A percentile compares a stretch with the other conserved stretches of the same genome.
These are phyloP conservation scores for Dendrophyllia cribrosa DNA, from an alignment of 64 coral and sea anemone species.

Conservation along the genomic window DNA sequence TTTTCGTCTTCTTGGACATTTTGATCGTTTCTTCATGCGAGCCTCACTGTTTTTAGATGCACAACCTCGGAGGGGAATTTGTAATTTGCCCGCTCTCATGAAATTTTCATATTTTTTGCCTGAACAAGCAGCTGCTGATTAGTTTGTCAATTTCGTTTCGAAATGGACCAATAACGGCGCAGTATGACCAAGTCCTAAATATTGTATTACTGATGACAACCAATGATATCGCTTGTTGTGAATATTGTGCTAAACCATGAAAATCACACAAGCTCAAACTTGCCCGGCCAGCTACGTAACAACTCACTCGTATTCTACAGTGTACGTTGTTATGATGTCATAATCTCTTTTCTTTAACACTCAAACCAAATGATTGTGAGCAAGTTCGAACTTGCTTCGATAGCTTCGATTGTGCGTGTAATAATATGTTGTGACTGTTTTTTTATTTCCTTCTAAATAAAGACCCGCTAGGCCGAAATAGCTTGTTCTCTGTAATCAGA, in stretches of 20 bases:
- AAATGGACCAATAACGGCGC: slow-evolving; percentile 7
- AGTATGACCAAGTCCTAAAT: slow-evolving; percentile 13
- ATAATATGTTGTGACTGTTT: too few species aligned
- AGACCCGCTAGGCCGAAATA: too few species aligned
- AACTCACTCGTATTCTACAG: neutral
- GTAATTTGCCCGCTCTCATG: slow-evolving; percentile 54
- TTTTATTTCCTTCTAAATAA: too few species aligned
- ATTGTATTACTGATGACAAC: slow-evolving; percentile 19
- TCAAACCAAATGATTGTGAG: neutral
- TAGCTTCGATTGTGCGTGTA: neutral
- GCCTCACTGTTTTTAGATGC: neutral
- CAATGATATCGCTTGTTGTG: neutral
- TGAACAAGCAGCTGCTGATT: slow-evolving; percentile 33
- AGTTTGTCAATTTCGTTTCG: slow-evolving; percentile 17
- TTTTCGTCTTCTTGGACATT: slow-evolving; percentile 55
- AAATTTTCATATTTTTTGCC: slow-evolving; percentile 16
- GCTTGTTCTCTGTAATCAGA: too few species aligned
- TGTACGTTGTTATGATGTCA: slow-evolving; percentile 3
- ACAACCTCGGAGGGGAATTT: slow-evolving; percentile 16
- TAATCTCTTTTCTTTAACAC: neutral
- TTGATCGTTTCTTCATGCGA: neutral
- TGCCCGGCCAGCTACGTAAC: slow-evolving; percentile 25
- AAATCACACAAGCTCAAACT: slow-evolving; percentile 61
- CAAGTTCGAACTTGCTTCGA: slow-evolving; percentile 7
- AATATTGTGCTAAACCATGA: neutral